These are phyloP conservation scores for Drosophila obscura DNA, from an alignment of 1,140 invertebrate genomes.

Conservation along the genomic window DNA sequence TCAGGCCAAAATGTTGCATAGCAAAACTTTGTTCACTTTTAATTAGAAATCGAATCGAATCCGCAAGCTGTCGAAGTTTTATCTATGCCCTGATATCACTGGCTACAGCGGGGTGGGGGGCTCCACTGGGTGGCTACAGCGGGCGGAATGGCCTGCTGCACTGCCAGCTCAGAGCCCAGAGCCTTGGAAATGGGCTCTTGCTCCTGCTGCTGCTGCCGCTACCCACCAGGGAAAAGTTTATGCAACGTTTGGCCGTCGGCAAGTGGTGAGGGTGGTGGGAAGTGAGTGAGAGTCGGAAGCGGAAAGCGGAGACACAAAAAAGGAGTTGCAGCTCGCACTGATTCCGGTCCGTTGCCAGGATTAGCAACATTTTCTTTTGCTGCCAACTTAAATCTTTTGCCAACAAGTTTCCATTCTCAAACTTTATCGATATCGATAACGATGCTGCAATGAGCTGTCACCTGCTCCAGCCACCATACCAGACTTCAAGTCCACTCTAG, in stretches of 20 bases:
- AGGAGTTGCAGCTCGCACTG: too few relatives aligned
- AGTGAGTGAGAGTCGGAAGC: background rate
- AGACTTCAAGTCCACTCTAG: too few relatives aligned
- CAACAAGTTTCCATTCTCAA: constrained; percentile 30
- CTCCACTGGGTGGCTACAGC: background rate
- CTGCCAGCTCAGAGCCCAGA: background rate
- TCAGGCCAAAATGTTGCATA: constrained; percentile 40
- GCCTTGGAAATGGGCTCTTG: background rate
- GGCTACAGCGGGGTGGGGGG: background rate
- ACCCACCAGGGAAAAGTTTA: constrained; percentile 23
- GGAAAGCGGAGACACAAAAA: too few relatives aligned
- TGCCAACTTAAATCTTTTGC: constrained; percentile 27
- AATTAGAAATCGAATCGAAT: constrained; percentile 72
- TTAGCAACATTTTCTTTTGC: constrained; percentile 19
- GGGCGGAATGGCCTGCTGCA: background rate
- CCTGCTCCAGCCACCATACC: too few relatives aligned
- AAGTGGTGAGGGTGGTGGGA: too few relatives aligned
- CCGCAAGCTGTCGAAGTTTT: constrained; percentile 58
- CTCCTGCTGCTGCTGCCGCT: background rate
- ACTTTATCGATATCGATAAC: constrained; percentile 33
- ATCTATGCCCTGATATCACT: constrained; percentile 46
- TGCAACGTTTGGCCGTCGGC: constrained; percentile 33
- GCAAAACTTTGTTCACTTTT: constrained; percentile 64
- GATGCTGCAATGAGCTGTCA: too few relatives aligned
- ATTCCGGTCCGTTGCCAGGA: background rate